Evolutionary conservation across 2,797 vertebrate genomes (phyloP), one percentile per base, ranked within the genome.

Genomic region (Pangasius macronema): DNA sequence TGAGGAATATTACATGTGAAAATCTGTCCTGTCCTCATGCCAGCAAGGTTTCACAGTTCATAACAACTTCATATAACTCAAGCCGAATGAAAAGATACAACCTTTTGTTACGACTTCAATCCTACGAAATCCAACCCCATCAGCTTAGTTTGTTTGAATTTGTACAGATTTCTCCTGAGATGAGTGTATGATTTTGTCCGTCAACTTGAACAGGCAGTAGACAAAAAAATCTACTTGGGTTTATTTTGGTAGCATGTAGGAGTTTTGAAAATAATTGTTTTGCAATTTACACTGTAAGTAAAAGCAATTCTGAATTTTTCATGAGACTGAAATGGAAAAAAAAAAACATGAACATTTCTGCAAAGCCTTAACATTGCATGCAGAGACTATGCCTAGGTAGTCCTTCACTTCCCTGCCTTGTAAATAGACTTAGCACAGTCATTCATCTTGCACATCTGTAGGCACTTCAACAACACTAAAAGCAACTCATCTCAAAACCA

Each of bases 1-100:
- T 85, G 84, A 76, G 33, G 75, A 79, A 79, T 18, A 77, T 36
- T 79, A 67, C 63, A 67, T 46, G 20, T 0, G 18, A 87, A 67
- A 57, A 67, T 81, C 49, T 72, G 67, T 49, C 46, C 63, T 83
- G 82, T 83, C 46, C 9, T 68, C 82, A 36, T 36, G n/a, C 42
- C 82, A 67, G 68, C 63, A 51, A 36, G 46, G 82, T 83, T 61
- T 68, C 16, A 33, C 63, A 49, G 42, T 51, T 82, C 27, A 46
- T 65, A 67, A 67, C 61, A 67, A 33, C 42, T 22, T 83, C 81
- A 46, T 83, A 67, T 11, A 22, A 67, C 8, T 67, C 61, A 82
- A 18, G 24, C 2, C 3, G 2, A 63, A n/a, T 81, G 39, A 82
- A 16, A 82, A 46, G 11, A 20, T 30, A n/a, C 59, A 46, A 49